These are phyloP conservation scores for Amblyteles armatorius DNA, from an alignment of 2,888 invertebrate species.

Conservation along the genomic window DNA sequence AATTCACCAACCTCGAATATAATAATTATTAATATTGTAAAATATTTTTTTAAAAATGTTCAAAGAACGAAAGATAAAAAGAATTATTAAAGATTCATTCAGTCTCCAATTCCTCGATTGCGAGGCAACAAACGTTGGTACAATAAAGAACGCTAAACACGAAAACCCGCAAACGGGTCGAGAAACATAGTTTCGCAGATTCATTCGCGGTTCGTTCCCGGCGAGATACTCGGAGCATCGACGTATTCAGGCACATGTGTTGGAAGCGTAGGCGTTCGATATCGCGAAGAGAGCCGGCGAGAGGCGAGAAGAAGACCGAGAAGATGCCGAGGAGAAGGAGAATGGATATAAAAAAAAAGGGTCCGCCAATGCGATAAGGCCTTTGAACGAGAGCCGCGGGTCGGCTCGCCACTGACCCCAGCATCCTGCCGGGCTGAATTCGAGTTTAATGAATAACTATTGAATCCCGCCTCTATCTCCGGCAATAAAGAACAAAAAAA, in stretches of 20 bases:
- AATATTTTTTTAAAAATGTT: not conserved
- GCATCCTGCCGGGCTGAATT: conserved; percentile 83
- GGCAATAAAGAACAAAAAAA: conserved; percentile 58
- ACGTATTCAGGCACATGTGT: conserved; percentile 5
- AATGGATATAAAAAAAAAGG: conserved; percentile 72
- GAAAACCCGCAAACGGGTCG: conserved; percentile 53
- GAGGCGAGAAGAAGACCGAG: conserved; percentile 59
- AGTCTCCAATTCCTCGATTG: not conserved
- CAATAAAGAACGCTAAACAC: conserved; percentile 32
- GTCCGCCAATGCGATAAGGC: conserved; percentile 79
- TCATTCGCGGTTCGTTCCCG: conserved; percentile 15
- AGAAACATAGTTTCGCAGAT: conserved; percentile 23
- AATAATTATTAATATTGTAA: too few relatives aligned
- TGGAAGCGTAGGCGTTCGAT: conserved; percentile 61
- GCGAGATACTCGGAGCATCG: conserved; percentile 15
- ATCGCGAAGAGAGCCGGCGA: conserved; percentile 58
- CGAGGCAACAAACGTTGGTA: conserved; percentile 41
- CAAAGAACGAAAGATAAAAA: not conserved
- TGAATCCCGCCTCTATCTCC: conserved; percentile 82
- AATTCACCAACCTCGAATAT: not conserved
- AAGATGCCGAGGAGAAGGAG: conserved; percentile 53
- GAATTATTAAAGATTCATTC: not conserved
- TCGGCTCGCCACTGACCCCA: conserved; percentile 82
- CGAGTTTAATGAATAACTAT: conserved; percentile 84
- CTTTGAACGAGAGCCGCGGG: conserved; percentile 83